Percentiles rank a stretch among this genome's conserved stretches.
Evolutionary conservation across 1,140 invertebrate species (phyloP).

Genomic region (Asbolus verrucosus): DNA sequence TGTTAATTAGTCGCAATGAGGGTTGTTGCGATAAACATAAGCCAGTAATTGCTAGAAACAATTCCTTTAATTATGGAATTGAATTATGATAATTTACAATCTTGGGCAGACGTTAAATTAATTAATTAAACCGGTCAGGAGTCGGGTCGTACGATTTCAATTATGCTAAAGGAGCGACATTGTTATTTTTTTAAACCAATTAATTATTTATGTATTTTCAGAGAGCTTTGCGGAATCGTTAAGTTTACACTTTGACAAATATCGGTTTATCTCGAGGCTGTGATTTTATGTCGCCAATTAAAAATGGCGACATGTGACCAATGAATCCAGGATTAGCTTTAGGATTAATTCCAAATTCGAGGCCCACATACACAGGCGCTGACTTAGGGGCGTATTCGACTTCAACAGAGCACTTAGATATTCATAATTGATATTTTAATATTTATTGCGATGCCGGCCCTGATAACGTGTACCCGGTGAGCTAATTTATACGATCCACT

Average conservation of each 20-base stretch:
- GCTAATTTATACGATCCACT: conserved; percentile 50
- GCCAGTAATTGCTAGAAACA: conserved; percentile 16
- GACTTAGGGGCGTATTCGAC: conserved; percentile 53
- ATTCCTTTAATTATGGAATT: conserved; percentile 22
- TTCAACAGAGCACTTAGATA: conserved; percentile 58
- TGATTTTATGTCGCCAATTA: conserved; percentile 29
- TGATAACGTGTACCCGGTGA: conserved; percentile 54
- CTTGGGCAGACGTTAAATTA: conserved; percentile 15
- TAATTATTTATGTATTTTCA: conserved; percentile 32
- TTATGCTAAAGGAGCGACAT: conserved; percentile 29
- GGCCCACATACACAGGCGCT: conserved; percentile 41
- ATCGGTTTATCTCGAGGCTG: conserved; percentile 17
- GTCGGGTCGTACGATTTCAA: conserved; percentile 24
- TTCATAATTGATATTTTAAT: conserved; percentile 61
- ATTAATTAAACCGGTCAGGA: conserved; percentile 36
- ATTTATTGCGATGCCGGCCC: conserved; percentile 55
- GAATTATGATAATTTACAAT: conserved; percentile 35
- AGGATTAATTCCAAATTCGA: conserved; percentile 22
- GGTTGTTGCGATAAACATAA: conserved; percentile 7
- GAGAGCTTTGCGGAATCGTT: conserved; percentile 21
- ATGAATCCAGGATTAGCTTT: conserved; percentile 12
- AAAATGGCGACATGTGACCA: conserved; percentile 14
- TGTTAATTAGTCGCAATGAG: conserved; percentile 29
- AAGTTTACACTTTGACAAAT: conserved; percentile 36
- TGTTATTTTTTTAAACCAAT: conserved; percentile 28